Percentiles rank a stretch among this genome's conserved stretches.
These are phyloP conservation scores for Oscheius sp. DNA, from an alignment of 2,888 invertebrate species.

Conservation along the genomic window DNA sequence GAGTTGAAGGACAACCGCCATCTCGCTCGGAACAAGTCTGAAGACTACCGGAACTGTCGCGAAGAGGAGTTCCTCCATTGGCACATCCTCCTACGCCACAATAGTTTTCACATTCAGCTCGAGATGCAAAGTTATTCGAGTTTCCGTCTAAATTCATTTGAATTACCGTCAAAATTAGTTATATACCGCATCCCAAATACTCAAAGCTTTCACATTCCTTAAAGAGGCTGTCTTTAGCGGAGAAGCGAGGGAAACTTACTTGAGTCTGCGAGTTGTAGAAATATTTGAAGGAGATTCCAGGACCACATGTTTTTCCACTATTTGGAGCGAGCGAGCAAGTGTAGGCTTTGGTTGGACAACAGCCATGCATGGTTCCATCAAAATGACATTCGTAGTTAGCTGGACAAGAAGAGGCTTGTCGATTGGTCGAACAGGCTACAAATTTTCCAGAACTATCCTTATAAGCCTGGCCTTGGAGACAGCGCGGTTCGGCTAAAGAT, in stretches of 20 bases:
- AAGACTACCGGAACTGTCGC: conserved; percentile 49
- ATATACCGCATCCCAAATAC: conserved; percentile 62
- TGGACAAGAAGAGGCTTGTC: conserved; percentile 52
- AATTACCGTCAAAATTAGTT: no score
- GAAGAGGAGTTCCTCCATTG: conserved; percentile 54
- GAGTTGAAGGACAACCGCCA: conserved; percentile 56
- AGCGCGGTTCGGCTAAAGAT: conserved; percentile 54
- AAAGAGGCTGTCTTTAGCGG: background rate
- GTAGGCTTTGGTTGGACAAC: conserved; percentile 61
- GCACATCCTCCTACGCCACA: conserved; percentile 64
- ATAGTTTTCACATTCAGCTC: conserved; percentile 57
- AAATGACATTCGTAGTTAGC: conserved; percentile 60
- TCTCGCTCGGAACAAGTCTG: conserved; percentile 50
- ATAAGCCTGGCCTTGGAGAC: conserved; percentile 60
- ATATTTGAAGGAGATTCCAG: conserved; percentile 58
- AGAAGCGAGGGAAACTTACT: conserved; percentile 16
- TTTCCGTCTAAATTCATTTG: no score
- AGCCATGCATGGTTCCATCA: conserved; percentile 54
- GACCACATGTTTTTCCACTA: conserved; percentile 59
- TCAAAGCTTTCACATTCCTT: conserved; percentile 57
- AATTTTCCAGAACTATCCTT: conserved; percentile 57
- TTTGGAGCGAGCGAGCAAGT: conserved; percentile 56
- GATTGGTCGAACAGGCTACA: conserved; percentile 47
- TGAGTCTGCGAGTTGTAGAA: conserved; percentile 55
- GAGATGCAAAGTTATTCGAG: conserved; percentile 59